Percentiles rank a stretch among this genome's conserved stretches.
phyloP scores from a whole-genome alignment of 92 coral and sea anemone species.

The Montipora capitata region DNA sequence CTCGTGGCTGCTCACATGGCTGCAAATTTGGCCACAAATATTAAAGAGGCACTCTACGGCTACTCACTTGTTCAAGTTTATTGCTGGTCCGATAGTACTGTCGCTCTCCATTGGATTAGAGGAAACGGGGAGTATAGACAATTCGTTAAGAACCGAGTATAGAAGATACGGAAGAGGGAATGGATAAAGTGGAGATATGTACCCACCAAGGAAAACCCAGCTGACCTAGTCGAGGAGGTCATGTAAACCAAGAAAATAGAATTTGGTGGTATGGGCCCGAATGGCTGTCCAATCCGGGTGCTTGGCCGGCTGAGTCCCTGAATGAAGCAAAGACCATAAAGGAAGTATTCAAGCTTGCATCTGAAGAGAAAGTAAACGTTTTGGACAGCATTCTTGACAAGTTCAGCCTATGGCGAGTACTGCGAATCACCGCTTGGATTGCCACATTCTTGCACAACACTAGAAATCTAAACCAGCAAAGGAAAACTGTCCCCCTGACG shows the following conservation, averaged over 20 bases:
- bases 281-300: conserved; percentile 40
- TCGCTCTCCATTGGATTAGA: conserved; percentile 24
- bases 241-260: not conserved
- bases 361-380: not conserved
- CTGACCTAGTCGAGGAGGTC: conserved; percentile 46
- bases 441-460: not conserved
- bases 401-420: conserved; percentile 4
- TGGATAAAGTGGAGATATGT: conserved; percentile 51
- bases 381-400: not conserved
- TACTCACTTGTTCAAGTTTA: not conserved
- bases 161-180: conserved; percentile 32
- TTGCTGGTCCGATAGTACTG: conserved; percentile 47
- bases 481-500: not conserved
- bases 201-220: conserved; percentile 54
- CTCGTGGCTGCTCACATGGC: conserved; percentile 41
- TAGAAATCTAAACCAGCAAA: not conserved
- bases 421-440: conserved; percentile 1
- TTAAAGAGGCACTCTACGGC: conserved; percentile 18
- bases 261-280: conserved; percentile 60
- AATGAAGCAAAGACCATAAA: conserved; percentile 41
- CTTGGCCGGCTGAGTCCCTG: conserved; percentile 42
- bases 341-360: conserved; percentile 26
- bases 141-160: conserved; percentile 14
- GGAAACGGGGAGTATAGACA: conserved; percentile 56
- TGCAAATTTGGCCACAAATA: conserved; percentile 24